Evolutionary conservation across 2,113 vertebrate species (phyloP), one percentile per base, ranked within the genome.

Genomic region (Coptodon bakossiorum): DNA sequence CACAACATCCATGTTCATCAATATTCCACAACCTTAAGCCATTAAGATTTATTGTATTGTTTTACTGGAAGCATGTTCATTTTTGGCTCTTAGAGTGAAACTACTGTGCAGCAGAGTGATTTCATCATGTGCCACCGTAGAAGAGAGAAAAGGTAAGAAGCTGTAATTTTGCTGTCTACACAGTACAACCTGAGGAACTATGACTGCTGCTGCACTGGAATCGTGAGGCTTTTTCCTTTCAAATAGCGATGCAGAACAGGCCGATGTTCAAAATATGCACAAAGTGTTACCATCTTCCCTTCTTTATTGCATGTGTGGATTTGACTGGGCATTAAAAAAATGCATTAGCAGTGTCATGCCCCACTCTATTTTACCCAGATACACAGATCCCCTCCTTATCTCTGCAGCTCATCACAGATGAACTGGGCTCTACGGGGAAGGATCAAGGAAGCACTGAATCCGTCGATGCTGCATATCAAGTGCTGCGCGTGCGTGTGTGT

Each of bases 361-460:
- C 12, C 17, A 40, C 31, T 59, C 11, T 17, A 9, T 83, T 57
- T 81, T 63, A 81, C 36, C 6, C 5, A 53, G 71, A 36, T 52
- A 81, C 57, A 90, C 13, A 16, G 79, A 76, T 34, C 43, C 68
- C 2, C 43, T 48, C 36, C 29, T 82, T 61, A 90, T 89, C 89
- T 76, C 89, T 73, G 85, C 22, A 4, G 66, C 79, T 83, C 56
- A 88, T 86, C 83, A 34, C 19, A 84, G 78, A 91, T 89, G 57
- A 87, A 86, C 80, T 31, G 86, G 38, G 29, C 82, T 86, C 89
- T 40, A 81, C 50, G 56, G 78, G 66, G 86, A 36, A 81, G 87
- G 93, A 93, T 92, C 90, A 92, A 87, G 86, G 71, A 87, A 66
- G 84, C 83, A 84, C 73, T 34, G 71, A 87, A 93, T 90, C 83